Evolutionary conservation across 2,797 vertebrate species (phyloP).

Genomic region (Acanthurus leucopareius): DNA sequence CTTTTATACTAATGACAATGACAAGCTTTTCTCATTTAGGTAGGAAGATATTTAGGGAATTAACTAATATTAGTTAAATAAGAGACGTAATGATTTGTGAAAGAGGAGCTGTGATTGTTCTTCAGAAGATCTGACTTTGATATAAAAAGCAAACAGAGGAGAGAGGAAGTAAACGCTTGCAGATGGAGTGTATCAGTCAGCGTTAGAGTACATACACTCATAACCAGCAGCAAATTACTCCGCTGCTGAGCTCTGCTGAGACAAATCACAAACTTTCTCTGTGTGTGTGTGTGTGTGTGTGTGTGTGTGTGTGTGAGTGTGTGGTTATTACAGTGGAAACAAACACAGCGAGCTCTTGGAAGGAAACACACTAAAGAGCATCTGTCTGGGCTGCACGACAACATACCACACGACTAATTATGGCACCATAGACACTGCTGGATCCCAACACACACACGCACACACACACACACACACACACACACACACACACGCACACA

Average conservation of each 20-base stretch:
- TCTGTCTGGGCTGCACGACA: slow-evolving; percentile 57
- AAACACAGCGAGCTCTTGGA: slow-evolving; percentile 43
- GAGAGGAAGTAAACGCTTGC: slow-evolving; percentile 5
- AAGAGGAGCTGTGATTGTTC: too few relatives aligned
- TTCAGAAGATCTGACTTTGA: too few relatives aligned
- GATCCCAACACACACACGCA: slow-evolving; percentile 1
- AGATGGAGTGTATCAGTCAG: slow-evolving; percentile 48
- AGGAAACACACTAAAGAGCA: slow-evolving; percentile 58
- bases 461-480: slow-evolving; percentile 15
- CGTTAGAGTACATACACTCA: slow-evolving; percentile 51
- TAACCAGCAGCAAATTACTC: slow-evolving; percentile 50
- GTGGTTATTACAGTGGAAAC: slow-evolving; percentile 41
- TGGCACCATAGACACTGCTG: slow-evolving; percentile 23
- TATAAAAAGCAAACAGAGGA: slow-evolving; percentile 1
- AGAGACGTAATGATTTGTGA: too few relatives aligned
- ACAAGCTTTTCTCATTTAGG: too few relatives aligned
- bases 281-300: slow-evolving; percentile 24
- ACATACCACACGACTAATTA: slow-evolving; percentile 62
- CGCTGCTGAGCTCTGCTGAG: slow-evolving; percentile 35
- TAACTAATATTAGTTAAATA: too few relatives aligned
- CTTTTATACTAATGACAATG: too few relatives aligned
- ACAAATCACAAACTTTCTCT: slow-evolving; percentile 40
- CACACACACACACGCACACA: slow-evolving; percentile 20
- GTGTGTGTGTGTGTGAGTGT: slow-evolving; percentile 38
- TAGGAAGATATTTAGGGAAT: too few relatives aligned